These are phyloP conservation scores for Hydrolagus affinis DNA, from an alignment of 2,113 vertebrate species.

Conservation along the genomic window DNA sequence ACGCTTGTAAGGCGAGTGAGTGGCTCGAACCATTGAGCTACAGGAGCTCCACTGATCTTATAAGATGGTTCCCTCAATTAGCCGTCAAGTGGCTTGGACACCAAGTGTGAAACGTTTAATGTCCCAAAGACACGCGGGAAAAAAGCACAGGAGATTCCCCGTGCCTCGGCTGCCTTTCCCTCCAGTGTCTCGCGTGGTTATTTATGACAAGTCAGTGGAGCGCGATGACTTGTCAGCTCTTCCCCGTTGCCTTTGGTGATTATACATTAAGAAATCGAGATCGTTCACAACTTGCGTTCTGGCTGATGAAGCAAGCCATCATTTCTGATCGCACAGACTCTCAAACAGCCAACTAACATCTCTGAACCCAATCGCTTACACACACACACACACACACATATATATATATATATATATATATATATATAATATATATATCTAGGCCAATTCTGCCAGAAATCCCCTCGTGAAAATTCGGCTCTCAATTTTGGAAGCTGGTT, in stretches of 20 bases:
- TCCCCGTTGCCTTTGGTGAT: constrained; percentile 23
- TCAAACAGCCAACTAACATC: background rate
- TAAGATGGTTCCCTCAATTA: too few relatives aligned
- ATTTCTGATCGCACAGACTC: background rate
- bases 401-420: too few relatives aligned
- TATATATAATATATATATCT: too few relatives aligned
- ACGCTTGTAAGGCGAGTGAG: too few relatives aligned
- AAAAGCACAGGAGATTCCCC: background rate
- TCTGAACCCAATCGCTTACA: background rate
- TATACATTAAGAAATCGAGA: constrained; percentile 24
- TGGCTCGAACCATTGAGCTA: too few relatives aligned
- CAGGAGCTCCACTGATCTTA: too few relatives aligned
- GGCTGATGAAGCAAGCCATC: constrained; percentile 21
- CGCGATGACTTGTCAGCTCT: constrained; percentile 3
- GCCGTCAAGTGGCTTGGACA: too few relatives aligned
- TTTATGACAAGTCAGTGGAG: background rate
- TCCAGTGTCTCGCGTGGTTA: background rate
- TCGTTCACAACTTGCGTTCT: constrained; percentile 18
- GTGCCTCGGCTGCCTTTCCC: background rate
- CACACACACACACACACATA: background rate
- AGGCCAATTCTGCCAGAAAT: too few relatives aligned
- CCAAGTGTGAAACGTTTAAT: too few relatives aligned
- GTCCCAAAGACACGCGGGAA: background rate
- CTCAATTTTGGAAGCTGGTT: too few relatives aligned
- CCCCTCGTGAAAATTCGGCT: too few relatives aligned